Evolutionary conservation across 2,888 invertebrate species (phyloP).

Genomic region (Tiliacea citrago): DNA sequence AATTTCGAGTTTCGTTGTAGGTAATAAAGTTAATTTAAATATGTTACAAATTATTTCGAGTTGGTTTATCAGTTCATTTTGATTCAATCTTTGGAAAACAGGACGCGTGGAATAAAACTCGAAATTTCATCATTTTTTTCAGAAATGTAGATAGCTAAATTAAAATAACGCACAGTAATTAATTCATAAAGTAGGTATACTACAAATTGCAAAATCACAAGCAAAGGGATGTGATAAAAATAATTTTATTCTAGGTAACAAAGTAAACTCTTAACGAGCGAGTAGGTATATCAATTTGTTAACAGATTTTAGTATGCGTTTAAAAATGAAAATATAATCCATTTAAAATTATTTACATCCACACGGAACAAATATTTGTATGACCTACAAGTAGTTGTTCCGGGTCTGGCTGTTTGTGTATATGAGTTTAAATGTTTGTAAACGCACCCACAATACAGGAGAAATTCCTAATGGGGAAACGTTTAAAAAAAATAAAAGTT

Average conservation of each 20-base stretch:
- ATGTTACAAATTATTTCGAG: conserved; percentile 37
- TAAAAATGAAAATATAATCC: conserved; percentile 33
- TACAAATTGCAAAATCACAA: conserved; percentile 28
- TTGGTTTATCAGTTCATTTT: conserved; percentile 16
- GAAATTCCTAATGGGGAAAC: too few relatives aligned
- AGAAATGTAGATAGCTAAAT: neutral
- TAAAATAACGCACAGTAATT: conserved; percentile 18
- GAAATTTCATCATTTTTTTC: conserved; percentile 8
- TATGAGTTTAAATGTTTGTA: too few relatives aligned
- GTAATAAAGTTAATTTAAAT: neutral
- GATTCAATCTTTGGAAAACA: conserved; percentile 39
- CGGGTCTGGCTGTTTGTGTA: too few relatives aligned
- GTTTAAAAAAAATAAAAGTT: too few relatives aligned
- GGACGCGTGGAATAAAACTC: conserved; percentile 36
- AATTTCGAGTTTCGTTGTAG: conserved; percentile 56
- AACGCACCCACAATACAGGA: too few relatives aligned
- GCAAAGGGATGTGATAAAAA: conserved; percentile 7
- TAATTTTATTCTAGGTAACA: neutral
- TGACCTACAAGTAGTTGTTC: too few relatives aligned
- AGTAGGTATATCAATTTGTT: conserved; percentile 3
- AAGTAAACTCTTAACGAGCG: neutral
- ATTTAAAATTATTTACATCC: conserved; percentile 49
- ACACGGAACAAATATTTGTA: too few relatives aligned
- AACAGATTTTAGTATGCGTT: conserved; percentile 4
- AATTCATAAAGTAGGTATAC: conserved; percentile 1